These are phyloP conservation scores for Drosophila antonietae DNA, from an alignment of 2,888 invertebrate species.

Conservation along the genomic window DNA sequence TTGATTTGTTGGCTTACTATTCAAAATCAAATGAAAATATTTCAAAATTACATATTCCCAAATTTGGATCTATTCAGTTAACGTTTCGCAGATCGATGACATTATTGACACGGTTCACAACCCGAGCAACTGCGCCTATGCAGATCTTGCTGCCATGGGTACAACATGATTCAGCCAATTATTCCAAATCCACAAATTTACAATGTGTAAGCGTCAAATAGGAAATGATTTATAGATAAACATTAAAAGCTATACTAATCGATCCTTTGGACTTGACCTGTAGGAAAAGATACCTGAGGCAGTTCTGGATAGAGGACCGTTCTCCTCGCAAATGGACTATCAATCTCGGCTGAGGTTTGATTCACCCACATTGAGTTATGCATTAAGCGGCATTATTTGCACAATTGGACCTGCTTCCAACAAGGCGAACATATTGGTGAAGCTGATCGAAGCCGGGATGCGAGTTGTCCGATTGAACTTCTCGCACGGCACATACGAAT, in stretches of 20 bases:
- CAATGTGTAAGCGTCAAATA: not conserved
- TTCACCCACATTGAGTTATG: constrained; percentile 92
- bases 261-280: not conserved
- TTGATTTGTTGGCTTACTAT: not conserved
- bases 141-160: constrained; percentile 4
- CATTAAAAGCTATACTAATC: not conserved
- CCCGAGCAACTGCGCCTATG: constrained; percentile 7
- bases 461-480: constrained; percentile 97
- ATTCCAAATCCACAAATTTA: constrained; percentile 13
- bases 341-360: constrained; percentile 96
- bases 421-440: constrained; percentile 91
- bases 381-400: constrained; percentile 98
- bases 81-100: constrained; percentile 39
- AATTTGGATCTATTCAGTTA: constrained; percentile 20
- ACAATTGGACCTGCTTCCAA: constrained; percentile 96
- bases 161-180: constrained; percentile 3
- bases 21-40: constrained; percentile 1
- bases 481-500: constrained; percentile 97
- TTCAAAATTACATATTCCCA: constrained; percentile 2
- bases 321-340: constrained; percentile 92
- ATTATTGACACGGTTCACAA: constrained; percentile 20
- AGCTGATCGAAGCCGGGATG: constrained; percentile 98
- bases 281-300: not conserved
- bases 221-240: no score
- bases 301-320: constrained; percentile 54